Base-by-base conservation (phyloP, 2,797 vertebrate genomes). In the Chromis chromis region DNA sequence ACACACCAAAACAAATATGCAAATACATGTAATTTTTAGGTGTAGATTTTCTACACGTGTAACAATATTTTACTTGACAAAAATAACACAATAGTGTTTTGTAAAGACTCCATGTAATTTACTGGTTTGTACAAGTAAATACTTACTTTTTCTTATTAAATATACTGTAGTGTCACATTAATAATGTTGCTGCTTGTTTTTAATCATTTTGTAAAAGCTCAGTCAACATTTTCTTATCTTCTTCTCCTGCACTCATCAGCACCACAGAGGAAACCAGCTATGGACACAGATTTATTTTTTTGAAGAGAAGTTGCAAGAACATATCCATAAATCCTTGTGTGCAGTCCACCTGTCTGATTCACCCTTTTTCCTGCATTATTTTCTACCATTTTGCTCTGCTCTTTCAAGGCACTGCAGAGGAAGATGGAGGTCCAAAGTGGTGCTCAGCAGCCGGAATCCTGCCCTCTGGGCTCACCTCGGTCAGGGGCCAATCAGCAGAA, bases 351-450 rank as follows among this genome's bases (percentile, higher is more conserved):
- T 53, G n/a, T 67, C 24, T 67, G 63, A 55, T 53, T 76, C 1
- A 50, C n/a, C n/a, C 3, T 6, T 49, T 54, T 48, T 22, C 3
- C 4, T 1, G 4, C 39, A 10, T 69, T 57, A 4, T 33, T 72
- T 48, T 54, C 52, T 65, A 22, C 19, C 25, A 50, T 57, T 33
- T 46, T 17, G 2, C 22, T 65, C 81, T 78, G 86, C 84, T 86
- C 91, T 86, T 88, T 89, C 73, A 76, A 92, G 81, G 91, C 92
- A 89, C 92, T 86, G 92, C 92, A 87, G 92, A 92, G 94, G 93
- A 94, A 94, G 95, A 96, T 96, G 96, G 96, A 96, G 92, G 94
- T 95, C 80, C 93, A 96, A 92, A 93, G 95, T 93, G 94, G 94
- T 84, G 90, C 92, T 89, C 95, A 93, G 87, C 92, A 94, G 91